Percentiles rank a stretch among this genome's conserved stretches.
Evolutionary conservation across 2,797 vertebrate species (phyloP).

Genomic region (Brachymystax lenok): DNA sequence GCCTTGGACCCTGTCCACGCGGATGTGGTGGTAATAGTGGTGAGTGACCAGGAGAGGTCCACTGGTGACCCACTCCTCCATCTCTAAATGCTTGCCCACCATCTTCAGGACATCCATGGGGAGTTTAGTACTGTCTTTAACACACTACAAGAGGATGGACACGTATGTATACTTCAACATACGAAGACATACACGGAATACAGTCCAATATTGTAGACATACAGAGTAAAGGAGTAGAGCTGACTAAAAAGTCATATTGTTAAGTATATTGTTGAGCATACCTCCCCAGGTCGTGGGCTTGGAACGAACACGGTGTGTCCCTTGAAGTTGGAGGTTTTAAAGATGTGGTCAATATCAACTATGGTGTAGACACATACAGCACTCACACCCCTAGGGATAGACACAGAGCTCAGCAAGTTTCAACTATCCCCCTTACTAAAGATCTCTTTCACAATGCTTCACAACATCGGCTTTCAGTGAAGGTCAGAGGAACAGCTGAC

Average conservation of each 20-base stretch:
- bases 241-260: background rate
- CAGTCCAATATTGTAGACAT: background rate
- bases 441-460: no score
- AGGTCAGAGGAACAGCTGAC: background rate
- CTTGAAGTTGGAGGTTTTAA: conserved; percentile 49
- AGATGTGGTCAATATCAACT: conserved; percentile 52
- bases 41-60: conserved; percentile 54
- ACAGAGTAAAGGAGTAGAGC: background rate
- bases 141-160: conserved; percentile 57
- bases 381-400: conserved; percentile 66
- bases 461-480: background rate
- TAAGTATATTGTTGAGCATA: conserved; percentile 32
- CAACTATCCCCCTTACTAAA: background rate
- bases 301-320: accelerated
- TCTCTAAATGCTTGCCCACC: conserved; percentile 51
- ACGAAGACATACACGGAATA: background rate
- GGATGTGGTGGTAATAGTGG: conserved; percentile 68
- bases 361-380: conserved; percentile 74
- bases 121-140: conserved; percentile 40
- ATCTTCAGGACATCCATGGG: accelerated
- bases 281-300: conserved; percentile 26
- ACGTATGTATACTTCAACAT: background rate
- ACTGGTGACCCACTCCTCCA: conserved; percentile 51
- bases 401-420: conserved; percentile 23
- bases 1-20: conserved; percentile 32